These are phyloP conservation scores for Nomada flava DNA, from an alignment of 2,888 invertebrate species.

Conservation along the genomic window DNA sequence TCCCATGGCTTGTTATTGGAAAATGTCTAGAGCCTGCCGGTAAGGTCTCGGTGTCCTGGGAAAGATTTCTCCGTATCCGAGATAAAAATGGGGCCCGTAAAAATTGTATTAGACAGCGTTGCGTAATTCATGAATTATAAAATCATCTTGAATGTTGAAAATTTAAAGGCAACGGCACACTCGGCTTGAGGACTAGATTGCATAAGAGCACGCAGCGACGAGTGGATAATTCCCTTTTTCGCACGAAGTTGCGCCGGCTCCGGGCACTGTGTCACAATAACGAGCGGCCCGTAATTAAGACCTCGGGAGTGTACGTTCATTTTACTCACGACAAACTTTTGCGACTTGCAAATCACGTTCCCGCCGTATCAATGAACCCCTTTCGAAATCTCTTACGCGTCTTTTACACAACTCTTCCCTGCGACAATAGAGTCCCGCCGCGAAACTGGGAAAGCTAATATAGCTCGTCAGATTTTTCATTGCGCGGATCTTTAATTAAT, in stretches of 20 bases:
- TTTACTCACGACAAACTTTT: neutral
- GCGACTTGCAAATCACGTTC: constrained; percentile 1
- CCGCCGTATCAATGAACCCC: neutral
- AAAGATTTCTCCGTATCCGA: constrained; percentile 11
- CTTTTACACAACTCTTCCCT: neutral
- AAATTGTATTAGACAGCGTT: neutral
- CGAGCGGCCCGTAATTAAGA: constrained; percentile 61
- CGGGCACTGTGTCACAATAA: constrained; percentile 59
- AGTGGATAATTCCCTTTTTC: constrained; percentile 68
- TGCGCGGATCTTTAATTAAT: constrained; percentile 7
- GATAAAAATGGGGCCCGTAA: neutral
- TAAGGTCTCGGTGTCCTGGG: constrained; percentile 13
- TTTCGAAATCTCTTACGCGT: neutral
- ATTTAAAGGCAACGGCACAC: neutral
- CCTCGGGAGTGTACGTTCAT: constrained; percentile 45
- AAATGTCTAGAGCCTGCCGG: neutral
- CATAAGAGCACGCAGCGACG: constrained; percentile 54
- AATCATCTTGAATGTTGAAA: neutral
- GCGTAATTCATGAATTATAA: too few species aligned
- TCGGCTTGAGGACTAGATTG: constrained; percentile 29
- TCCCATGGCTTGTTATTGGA: constrained; percentile 19
- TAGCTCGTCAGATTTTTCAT: neutral
- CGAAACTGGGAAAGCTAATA: neutral
- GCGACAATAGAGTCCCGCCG: neutral
- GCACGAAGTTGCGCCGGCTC: constrained; percentile 60